Percentiles rank a stretch among this genome's conserved stretches.
Evolutionary conservation across 2,888 invertebrate genomes (phyloP).

Genomic region (Melikaiella ostensackeni): DNA sequence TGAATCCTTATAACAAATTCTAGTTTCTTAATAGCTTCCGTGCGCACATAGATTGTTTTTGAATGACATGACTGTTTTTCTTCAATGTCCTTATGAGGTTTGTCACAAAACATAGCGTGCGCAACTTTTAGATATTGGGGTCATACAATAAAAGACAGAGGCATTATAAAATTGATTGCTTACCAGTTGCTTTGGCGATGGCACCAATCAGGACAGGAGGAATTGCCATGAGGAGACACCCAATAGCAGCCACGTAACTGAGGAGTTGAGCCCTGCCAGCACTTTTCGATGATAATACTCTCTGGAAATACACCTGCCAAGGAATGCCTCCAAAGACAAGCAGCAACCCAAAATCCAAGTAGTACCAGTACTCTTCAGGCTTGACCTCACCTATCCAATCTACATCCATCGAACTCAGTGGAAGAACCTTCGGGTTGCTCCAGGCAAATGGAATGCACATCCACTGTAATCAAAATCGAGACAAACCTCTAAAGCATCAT

Average conservation of each 20-base stretch:
- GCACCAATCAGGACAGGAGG: conserved; percentile 98
- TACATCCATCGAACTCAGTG: conserved; percentile 88
- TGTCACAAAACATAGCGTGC: neutral
- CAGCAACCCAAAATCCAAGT: conserved; percentile 92
- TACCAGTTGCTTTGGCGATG: conserved; percentile 96
- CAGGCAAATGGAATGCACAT: conserved; percentile 98
- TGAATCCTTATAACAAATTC: neutral
- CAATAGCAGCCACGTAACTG: conserved; percentile 97
- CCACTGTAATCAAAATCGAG: conserved; percentile 82
- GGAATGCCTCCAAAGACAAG: conserved; percentile 97
- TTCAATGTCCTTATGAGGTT: neutral
- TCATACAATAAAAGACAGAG: neutral
- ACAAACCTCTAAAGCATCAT: neutral
- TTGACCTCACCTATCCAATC: conserved; percentile 94
- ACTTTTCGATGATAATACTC: conserved; percentile 97
- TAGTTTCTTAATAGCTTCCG: too few relatives aligned
- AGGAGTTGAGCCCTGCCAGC: conserved; percentile 95
- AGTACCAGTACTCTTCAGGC: conserved; percentile 86
- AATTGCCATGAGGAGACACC: conserved; percentile 97
- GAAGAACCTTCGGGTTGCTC: conserved; percentile 90
- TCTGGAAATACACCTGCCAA: conserved; percentile 98
- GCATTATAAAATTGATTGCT: conserved; percentile 64
- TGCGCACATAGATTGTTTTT: too few relatives aligned
- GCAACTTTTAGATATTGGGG: neutral
- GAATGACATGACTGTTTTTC: too few relatives aligned